These are phyloP conservation scores for Aleadryas rufinucha DNA, from an alignment of 2,113 vertebrate genomes.

Conservation along the genomic window DNA sequence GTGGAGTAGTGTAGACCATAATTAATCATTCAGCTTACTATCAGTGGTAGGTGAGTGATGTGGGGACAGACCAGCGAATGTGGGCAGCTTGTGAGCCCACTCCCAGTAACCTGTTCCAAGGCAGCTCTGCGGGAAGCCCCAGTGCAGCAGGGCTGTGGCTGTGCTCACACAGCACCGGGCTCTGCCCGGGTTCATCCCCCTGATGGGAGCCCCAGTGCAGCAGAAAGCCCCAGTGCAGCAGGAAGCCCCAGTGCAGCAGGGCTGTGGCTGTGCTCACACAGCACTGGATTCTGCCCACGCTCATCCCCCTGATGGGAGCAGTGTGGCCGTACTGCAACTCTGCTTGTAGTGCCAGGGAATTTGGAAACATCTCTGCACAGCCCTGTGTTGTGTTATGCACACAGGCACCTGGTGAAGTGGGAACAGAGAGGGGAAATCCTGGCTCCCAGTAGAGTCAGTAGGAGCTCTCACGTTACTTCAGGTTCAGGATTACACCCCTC, in stretches of 20 bases:
- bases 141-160: not conserved
- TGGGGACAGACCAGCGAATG: not conserved
- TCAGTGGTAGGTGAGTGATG: not conserved
- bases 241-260: not conserved
- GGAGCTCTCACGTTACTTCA: not conserved
- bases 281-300: not conserved
- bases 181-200: no score
- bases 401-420: not conserved
- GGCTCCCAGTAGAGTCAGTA: not conserved
- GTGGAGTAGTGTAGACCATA: not conserved
- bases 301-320: not conserved
- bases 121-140: not conserved
- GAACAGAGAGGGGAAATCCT: not conserved
- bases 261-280: not conserved
- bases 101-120: not conserved
- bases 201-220: not conserved
- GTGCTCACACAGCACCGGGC: not conserved
- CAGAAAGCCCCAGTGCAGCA: not conserved
- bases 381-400: not conserved
- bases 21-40: not conserved
- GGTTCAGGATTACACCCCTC: not conserved
- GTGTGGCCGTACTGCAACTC: not conserved
- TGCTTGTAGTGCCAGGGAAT: not conserved
- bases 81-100: not conserved
- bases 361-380: accelerated